These are phyloP conservation scores for Apus apus DNA, from an alignment of 2,113 vertebrate genomes.

Conservation along the genomic window DNA sequence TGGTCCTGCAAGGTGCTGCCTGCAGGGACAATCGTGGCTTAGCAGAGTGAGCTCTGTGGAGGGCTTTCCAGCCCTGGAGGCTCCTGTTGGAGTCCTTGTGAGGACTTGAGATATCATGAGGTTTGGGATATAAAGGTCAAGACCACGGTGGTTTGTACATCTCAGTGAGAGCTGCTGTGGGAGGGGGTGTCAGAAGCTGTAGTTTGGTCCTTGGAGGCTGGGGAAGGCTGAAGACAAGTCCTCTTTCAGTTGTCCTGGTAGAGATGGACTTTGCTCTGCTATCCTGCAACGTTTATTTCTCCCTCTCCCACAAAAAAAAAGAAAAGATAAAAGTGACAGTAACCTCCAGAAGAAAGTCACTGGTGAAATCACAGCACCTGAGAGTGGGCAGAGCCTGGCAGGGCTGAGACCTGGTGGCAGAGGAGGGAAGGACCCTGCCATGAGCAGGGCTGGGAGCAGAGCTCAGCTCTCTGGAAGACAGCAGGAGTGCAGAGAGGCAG, in stretches of 20 bases:
- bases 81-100: background rate
- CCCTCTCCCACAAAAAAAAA: background rate
- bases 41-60: background rate
- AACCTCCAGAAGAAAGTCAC: background rate
- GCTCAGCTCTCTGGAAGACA: background rate
- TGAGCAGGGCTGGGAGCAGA: background rate
- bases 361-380: background rate
- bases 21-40: background rate
- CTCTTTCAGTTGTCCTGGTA: background rate
- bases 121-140: background rate
- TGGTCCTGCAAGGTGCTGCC: background rate
- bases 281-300: background rate
- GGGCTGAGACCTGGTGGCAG: background rate
- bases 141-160: rapidly evolving
- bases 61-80: background rate
- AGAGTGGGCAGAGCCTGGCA: background rate
- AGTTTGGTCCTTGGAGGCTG: background rate
- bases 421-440: background rate
- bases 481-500: background rate
- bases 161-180: background rate
- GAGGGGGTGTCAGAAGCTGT: background rate
- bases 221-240: background rate
- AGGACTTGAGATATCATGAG: background rate
- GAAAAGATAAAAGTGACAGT: too few relatives aligned
- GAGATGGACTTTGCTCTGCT: background rate